Evolutionary conservation across 1,140 invertebrate genomes (phyloP), one percentile per base, ranked within the genome.

Genomic region (Temnothorax nylanderi): DNA sequence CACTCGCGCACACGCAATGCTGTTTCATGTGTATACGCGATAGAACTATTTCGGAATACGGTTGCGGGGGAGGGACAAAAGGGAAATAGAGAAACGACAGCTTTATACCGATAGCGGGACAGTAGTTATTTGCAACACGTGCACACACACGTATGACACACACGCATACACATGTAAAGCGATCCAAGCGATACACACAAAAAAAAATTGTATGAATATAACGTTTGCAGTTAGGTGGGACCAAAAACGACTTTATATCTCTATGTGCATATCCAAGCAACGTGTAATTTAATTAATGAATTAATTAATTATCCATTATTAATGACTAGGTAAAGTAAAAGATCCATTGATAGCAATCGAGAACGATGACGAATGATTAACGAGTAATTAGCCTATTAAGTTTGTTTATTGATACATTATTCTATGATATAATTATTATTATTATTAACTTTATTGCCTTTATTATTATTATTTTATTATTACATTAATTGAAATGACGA

Each of bases 161-260:
- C 86, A 88, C 56, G 86, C 81, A 87, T 87, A 89, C 77, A 85
- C 86, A 89, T 90, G 54, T 88, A 90, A 90, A 91, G 89, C 85
- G 90, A 91, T 89, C 87, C 87, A 92, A 89, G 88, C 87, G 88
- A 88, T 85, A 89, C 88, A 87, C 84, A 89, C 75, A 74, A 80
- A 88, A 93, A 26, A 89, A 88, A 89, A 91, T 92, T 94, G 94
- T 94, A 94, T 94, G 95, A 95, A 94, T 95, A 95, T 95, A 95
- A 94, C 93, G 94, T 95, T 95, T 95, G 94, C 93, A 95, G 94
- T 95, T 95, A 95, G 95, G 94, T 95, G 95, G 95, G 95, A 95
- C 95, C 95, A 95, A 95, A 95, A 95, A 95, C 92, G 93, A 95
- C 94, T 95, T 95, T 95, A 95, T 95, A 95, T 95, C 94, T 95